These are phyloP conservation scores for Lagocephalus sceleratus DNA, from an alignment of 2,797 vertebrate genomes.

Conservation along the genomic window DNA sequence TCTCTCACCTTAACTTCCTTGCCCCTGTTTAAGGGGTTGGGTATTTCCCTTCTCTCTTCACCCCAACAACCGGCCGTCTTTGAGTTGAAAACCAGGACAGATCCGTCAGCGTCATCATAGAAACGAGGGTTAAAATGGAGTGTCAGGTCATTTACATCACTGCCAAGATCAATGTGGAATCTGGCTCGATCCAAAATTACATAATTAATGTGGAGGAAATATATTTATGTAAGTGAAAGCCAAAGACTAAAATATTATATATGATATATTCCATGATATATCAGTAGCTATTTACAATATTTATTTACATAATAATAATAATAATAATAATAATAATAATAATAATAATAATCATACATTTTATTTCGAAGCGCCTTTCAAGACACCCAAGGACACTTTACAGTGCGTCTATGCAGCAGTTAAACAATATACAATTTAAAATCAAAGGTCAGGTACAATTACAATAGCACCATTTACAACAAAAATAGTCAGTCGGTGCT, in stretches of 20 bases:
- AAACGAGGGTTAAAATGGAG: constrained; percentile 89
- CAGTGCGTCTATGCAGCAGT: too few species aligned
- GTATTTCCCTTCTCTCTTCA: constrained; percentile 67
- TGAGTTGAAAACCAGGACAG: constrained; percentile 83
- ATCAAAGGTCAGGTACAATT: too few species aligned
- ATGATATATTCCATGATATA: constrained; percentile 13
- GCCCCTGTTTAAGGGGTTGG: constrained; percentile 73
- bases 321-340: too few species aligned
- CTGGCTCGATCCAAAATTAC: constrained; percentile 51
- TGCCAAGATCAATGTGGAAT: constrained; percentile 77
- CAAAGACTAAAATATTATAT: too few species aligned
- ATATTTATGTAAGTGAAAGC: background rate
- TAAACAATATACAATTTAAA: too few species aligned
- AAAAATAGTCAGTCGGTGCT: too few species aligned
- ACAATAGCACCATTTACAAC: too few species aligned
- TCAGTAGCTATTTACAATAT: background rate
- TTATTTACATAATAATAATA: too few species aligned
- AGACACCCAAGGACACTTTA: too few species aligned
- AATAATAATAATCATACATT: too few species aligned
- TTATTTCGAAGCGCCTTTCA: too few species aligned
- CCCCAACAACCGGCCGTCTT: constrained; percentile 67
- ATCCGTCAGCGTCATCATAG: constrained; percentile 64
- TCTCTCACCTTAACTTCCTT: constrained; percentile 74
- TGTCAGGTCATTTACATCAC: constrained; percentile 65
- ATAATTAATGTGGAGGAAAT: too few species aligned